Conservation (phyloP, 2,797 vertebrate genomes). For the Pseudomugil tenellus region DNA sequence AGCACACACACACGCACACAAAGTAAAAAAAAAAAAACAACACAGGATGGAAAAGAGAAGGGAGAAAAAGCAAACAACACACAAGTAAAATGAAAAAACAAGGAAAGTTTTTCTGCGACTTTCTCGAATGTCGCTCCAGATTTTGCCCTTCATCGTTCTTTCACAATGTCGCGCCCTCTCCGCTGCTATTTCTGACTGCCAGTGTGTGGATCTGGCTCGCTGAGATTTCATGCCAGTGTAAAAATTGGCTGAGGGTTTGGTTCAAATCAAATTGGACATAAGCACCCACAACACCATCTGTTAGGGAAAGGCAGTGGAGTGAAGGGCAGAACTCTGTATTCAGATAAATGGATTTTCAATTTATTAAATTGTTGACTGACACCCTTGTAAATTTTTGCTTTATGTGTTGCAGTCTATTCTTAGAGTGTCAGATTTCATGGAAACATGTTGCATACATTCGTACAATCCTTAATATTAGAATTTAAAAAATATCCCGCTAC, state of each 20-base stretch:
- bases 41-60: constrained; percentile 28
- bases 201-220: constrained; percentile 83
- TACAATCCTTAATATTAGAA: constrained; percentile 57
- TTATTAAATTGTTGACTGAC: constrained; percentile 83
- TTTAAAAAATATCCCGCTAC: constrained; percentile 24
- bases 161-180: constrained; percentile 87
- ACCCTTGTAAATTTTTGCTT: constrained; percentile 70
- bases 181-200: constrained; percentile 86
- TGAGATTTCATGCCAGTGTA: constrained; percentile 85
- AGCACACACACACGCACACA: constrained; percentile 57
- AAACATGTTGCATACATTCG: constrained; percentile 65
- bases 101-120: constrained; percentile 78
- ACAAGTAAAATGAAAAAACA: constrained; percentile 57
- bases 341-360: constrained; percentile 85
- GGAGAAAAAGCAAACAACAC: constrained; percentile 20
- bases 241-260: constrained; percentile 87
- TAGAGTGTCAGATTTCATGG: constrained; percentile 53
- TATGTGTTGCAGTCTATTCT: constrained; percentile 68
- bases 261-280: constrained; percentile 91
- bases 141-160: constrained; percentile 85
- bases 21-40: constrained; percentile 48
- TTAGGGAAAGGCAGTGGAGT: constrained; percentile 83
- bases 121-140: constrained; percentile 83
- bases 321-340: constrained; percentile 85
- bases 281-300: constrained; percentile 90